These are phyloP conservation scores for Tridacna gigas DNA, from an alignment of 2,888 invertebrate species.

Conservation along the genomic window DNA sequence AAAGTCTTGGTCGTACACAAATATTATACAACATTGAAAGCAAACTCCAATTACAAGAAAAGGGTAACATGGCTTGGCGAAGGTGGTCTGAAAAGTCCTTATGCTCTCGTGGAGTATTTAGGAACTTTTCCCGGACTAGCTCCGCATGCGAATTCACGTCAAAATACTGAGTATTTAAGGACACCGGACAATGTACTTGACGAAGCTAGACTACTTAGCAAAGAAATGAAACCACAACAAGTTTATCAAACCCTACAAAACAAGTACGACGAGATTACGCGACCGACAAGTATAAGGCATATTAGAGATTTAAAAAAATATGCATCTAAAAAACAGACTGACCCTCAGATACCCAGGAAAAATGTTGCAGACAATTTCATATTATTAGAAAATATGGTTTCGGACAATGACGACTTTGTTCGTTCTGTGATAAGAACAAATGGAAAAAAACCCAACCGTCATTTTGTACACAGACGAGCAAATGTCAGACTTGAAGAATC, in stretches of 20 bases:
- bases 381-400: conserved; percentile 42
- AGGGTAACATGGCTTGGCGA: conserved; percentile 45
- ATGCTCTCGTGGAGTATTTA: conserved; percentile 15
- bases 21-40: conserved; percentile 29
- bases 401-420: conserved; percentile 38
- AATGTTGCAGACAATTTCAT: conserved; percentile 49
- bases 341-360: conserved; percentile 2
- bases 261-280: not conserved
- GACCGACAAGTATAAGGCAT: not conserved
- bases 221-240: conserved; percentile 31
- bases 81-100: conserved; percentile 20
- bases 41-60: conserved; percentile 33
- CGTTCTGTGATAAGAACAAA: conserved; percentile 28
- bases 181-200: not conserved
- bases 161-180: conserved; percentile 12
- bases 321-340: not conserved
- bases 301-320: not conserved
- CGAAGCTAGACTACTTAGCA: not conserved
- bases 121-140: conserved; percentile 39
- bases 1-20: conserved; percentile 1
- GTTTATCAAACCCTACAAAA: conserved; percentile 6
- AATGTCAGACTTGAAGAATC: conserved; percentile 45
- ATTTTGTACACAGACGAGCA: conserved; percentile 53
- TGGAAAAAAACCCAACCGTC: conserved; percentile 41
- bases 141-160: conserved; percentile 4